Base-by-base conservation (phyloP, 2,888 invertebrate genomes). In the Dryococelus australis region DNA sequence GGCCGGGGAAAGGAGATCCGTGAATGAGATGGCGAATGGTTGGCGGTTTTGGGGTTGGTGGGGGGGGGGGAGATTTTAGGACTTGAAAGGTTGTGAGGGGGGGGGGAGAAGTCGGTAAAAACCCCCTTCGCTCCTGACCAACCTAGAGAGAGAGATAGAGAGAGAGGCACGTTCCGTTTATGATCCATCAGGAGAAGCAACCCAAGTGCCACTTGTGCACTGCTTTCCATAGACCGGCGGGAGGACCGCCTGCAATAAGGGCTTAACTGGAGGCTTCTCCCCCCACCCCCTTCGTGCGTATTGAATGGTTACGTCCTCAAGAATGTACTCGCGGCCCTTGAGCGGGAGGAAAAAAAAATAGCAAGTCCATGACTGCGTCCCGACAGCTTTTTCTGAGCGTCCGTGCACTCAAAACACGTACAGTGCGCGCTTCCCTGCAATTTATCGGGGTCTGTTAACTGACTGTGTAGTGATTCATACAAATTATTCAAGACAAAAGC, bases 11-110 rank as follows among this genome's bases (percentile, higher is more conserved):
- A 65, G n/a, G 65, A 65, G 65, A 65, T 65, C 20, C 12, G 65
- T 65, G 20, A 65, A n/a, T 65, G 65, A n/a, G 65, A 65, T 24
- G 20, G 65, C 2, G 65, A 24, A 51, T 5, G 16, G 65, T 47
- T 13, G 16, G 47, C 12, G 47, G 47, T 12, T 12, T n/a, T 12
- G 47, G 6, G 12, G 47, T 9, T 16, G 20, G 26, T 53, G 26
- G 43, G 79, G 78, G 43, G 24, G 43, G 79, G 65, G 26, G 43
- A n/a, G 79, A 43, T 86, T 86, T 78, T 79, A 86, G 79, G 86
- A 27, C 65, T 79, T n/a, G 65, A 86, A n/a, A 85, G 24, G 85
- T 65, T 53, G 26, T 12, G 20, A 4, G 24, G 47, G 85, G 26
- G 16, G 9, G 51, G 20, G 65, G 53, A 12, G 9, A 85, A 65